Evolutionary conservation across 2,888 invertebrate genomes (phyloP).

Genomic region (Dryobota labecula): DNA sequence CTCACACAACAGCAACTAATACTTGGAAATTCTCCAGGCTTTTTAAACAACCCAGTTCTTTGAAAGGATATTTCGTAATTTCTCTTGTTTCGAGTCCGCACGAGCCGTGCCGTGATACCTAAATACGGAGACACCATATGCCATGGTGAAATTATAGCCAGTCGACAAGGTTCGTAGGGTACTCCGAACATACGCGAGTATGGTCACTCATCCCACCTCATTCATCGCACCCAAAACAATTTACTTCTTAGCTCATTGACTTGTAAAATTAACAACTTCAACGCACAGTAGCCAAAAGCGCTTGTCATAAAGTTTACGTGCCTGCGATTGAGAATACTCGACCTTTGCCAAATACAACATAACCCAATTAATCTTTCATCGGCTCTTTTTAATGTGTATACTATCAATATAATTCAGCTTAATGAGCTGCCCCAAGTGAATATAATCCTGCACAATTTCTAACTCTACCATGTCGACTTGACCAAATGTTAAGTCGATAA

Average conservation of each 20-base stretch:
- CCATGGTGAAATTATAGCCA: background rate
- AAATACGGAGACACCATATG: background rate
- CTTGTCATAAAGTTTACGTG: background rate
- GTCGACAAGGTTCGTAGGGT: background rate
- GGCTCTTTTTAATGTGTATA: background rate
- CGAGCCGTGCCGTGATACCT: background rate
- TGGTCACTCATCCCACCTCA: too few relatives aligned
- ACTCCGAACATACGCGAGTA: slow-evolving; percentile 2
- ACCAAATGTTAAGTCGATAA: background rate
- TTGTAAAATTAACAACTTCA: slow-evolving; percentile 3
- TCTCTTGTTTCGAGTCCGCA: background rate
- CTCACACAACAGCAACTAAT: background rate
- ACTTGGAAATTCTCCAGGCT: background rate
- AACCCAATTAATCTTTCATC: background rate
- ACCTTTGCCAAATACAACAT: background rate
- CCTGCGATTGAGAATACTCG: background rate
- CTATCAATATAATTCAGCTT: slow-evolving; percentile 14
- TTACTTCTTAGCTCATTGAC: background rate
- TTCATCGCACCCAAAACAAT: background rate
- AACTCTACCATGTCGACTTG: background rate
- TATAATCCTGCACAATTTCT: background rate
- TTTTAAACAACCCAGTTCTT: background rate
- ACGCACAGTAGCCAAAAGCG: background rate
- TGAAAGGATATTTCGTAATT: background rate
- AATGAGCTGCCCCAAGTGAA: background rate